Evolutionary conservation across 37 sponge, comb jelly and placozoan species (phyloP).

Genomic region (Axinella damicornis): DNA sequence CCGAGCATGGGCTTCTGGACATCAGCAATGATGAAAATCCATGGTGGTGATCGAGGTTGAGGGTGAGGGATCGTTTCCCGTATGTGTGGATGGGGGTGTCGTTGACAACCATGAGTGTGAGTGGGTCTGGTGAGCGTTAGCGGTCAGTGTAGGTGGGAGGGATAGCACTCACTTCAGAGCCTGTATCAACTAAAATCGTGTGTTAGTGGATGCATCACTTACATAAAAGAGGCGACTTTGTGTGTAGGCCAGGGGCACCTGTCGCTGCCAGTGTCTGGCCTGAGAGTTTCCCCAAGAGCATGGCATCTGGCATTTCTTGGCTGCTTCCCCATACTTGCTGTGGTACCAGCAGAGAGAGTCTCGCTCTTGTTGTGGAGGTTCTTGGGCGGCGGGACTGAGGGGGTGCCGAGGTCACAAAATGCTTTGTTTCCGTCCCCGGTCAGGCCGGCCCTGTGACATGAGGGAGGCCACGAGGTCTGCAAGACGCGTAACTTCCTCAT

Average conservation of each 20-base stretch:
- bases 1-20: too few relatives aligned
- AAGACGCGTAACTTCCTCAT: conserved; percentile 42
- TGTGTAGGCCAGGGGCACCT: neutral
- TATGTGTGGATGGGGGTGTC: too few relatives aligned
- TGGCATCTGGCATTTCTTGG: conserved; percentile 43
- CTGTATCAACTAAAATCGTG: conserved; percentile 26
- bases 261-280: conserved; percentile 69
- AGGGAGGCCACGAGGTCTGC: conserved; percentile 52
- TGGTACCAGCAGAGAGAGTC: conserved; percentile 48
- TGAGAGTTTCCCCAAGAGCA: conserved; percentile 41
- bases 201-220: neutral
- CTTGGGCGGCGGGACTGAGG: neutral
- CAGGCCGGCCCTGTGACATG: too few relatives aligned
- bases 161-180: conserved; percentile 30
- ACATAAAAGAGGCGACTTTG: conserved; percentile 32
- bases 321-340: conserved; percentile 19
- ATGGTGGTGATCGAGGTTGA: too few relatives aligned
- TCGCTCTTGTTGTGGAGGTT: neutral
- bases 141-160: neutral
- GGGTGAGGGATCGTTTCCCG: conserved; percentile 3
- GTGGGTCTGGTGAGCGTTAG: too few relatives aligned
- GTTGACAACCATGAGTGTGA: too few relatives aligned
- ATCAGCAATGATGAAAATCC: too few relatives aligned
- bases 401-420: too few relatives aligned
- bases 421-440: too few relatives aligned